Evolutionary conservation across 2,797 vertebrate genomes (phyloP).

Genomic region (Galago senegalensis): DNA sequence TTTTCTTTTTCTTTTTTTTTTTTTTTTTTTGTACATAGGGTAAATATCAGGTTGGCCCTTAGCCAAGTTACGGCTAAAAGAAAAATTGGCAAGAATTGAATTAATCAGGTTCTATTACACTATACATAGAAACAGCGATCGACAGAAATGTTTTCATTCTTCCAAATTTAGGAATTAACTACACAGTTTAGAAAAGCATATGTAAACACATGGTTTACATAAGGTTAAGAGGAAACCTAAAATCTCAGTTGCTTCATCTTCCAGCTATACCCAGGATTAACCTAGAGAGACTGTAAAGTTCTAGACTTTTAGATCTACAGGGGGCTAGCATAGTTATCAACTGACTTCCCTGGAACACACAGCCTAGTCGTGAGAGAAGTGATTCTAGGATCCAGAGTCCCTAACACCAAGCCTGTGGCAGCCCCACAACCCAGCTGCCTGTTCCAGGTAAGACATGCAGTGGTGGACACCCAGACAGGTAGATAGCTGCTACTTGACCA

Average conservation of each 20-base stretch:
- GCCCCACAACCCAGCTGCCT: background rate
- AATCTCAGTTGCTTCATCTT: background rate
- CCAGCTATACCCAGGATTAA: background rate
- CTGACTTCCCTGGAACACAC: no score
- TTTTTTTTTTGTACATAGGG: constrained; percentile 1
- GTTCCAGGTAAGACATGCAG: background rate
- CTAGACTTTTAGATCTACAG: background rate
- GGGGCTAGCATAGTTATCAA: no score
- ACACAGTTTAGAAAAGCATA: constrained; percentile 21
- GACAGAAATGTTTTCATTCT: background rate
- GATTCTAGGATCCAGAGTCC: no score
- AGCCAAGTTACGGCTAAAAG: constrained; percentile 62
- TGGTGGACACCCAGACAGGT: background rate
- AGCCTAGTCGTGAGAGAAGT: no score
- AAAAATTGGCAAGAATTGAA: constrained; percentile 62
- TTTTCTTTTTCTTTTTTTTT: background rate
- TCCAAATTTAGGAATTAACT: constrained; percentile 30
- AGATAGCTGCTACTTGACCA: background rate
- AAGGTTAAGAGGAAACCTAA: background rate
- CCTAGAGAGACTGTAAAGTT: background rate
- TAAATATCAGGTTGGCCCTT: constrained; percentile 71
- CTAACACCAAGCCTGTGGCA: background rate
- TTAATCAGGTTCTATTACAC: constrained; percentile 33
- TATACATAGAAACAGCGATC: background rate
- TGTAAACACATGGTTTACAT: background rate